A percentile compares a stretch with the other conserved stretches of the same genome.
Evolutionary conservation across 2,113 vertebrate species (phyloP).

Genomic region (Leptobrachium leishanense): DNA sequence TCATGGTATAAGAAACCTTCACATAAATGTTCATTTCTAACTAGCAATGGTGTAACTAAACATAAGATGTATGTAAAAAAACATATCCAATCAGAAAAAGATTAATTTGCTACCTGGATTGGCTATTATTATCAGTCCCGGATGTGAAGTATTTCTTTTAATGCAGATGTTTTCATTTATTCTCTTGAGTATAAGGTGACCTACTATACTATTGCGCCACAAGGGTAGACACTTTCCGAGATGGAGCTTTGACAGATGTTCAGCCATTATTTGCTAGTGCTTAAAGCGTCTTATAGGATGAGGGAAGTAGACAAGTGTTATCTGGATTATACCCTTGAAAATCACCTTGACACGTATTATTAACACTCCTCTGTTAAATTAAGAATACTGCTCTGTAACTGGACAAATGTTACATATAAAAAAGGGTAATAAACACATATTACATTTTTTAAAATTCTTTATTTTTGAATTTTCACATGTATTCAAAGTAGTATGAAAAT

Average conservation of each 20-base stretch:
- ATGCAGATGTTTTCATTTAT: not conserved
- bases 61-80: too few species aligned
- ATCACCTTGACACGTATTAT: slow-evolving; percentile 24
- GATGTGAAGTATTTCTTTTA: not conserved
- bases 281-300: slow-evolving; percentile 23
- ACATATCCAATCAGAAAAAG: too few species aligned
- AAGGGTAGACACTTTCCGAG: not conserved
- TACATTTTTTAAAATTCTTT: too few species aligned
- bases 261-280: not conserved
- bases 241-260: not conserved
- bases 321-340: slow-evolving; percentile 20
- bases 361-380: not conserved
- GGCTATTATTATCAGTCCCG: too few species aligned
- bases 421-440: not conserved
- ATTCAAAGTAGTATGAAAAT: not conserved
- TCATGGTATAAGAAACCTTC: too few species aligned
- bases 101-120: too few species aligned
- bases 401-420: not conserved
- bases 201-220: not conserved
- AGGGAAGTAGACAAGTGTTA: not conserved
- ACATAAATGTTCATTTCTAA: too few species aligned
- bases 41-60: too few species aligned
- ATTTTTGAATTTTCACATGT: too few species aligned
- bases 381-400: not conserved
- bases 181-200: not conserved